Evolutionary conservation across 1,140 invertebrate species (phyloP), one percentile per base, ranked within the genome.

Genomic region (Tenebrio molitor): DNA sequence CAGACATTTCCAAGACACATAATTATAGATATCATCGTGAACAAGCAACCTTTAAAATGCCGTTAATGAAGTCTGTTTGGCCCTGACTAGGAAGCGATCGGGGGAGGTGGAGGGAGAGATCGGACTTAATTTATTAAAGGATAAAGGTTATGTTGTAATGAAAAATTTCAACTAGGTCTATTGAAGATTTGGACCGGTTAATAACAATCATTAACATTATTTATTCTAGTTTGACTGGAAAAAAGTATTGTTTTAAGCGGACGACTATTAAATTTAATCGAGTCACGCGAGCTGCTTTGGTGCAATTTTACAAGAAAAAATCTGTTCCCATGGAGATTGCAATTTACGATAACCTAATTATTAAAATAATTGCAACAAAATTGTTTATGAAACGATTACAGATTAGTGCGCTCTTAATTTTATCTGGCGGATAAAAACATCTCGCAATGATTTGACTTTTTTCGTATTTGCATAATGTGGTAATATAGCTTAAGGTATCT

Each of bases 341-440:
- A 33, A 58, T 58, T 58, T 58, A 23, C 25, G 50, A 58, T 58
- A 58, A 58, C 50, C 50, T 58, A 58, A 58, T 58, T 58, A 58
- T 58, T 58, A 58, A 58, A 58, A 58, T 58, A 58, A 58, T 58
- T 58, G 50, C 50, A 58, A 58, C 50, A 58, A 58, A 58, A 58
- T 29, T 58, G 50, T 58, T 58, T 58, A 25, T 58, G 50, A 29
- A 29, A 58, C 50, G 50, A 58, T 58, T 33, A 58, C 15, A 58
- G 50, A 58, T 58, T 25, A 58, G 19, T n/a, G n/a, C 19, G 50
- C 23, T 14, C 12, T 50, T 50, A 21, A 50, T 50, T 1, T 21
- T n/a, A 50, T 15, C 16, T 19, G 10, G n/a, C 44, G 17, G 21
- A n/a, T 10, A 21, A 50, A 23, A 7, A 10, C 19, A 41, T 41